A percentile compares a stretch with the other conserved stretches of the same genome.
Conservation (phyloP, 2,113 vertebrate genomes). For the Capra hircus region DNA sequence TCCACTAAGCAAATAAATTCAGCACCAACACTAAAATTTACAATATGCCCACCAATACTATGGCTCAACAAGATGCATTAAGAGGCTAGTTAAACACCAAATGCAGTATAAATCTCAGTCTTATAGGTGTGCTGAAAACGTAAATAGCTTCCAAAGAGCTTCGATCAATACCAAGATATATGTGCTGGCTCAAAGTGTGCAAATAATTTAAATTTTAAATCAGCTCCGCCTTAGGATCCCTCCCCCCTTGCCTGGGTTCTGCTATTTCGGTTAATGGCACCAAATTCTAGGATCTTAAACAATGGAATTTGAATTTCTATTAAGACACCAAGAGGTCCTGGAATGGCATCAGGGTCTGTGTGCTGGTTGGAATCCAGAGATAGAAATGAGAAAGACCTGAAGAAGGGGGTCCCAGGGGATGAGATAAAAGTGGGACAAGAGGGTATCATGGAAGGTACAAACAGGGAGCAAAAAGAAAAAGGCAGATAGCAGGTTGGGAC, state of each 20-base stretch:
- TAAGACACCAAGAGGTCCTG: background rate
- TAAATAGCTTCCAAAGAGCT: constrained; percentile 76
- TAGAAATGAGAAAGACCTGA: background rate
- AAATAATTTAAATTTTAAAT: constrained; percentile 75
- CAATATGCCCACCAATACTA: constrained; percentile 51
- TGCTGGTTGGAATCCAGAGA: background rate
- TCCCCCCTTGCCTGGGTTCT: background rate
- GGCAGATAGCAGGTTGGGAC: background rate
- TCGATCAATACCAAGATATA: constrained; percentile 70
- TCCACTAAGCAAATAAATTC: constrained; percentile 70
- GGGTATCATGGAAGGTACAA: background rate
- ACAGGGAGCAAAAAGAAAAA: background rate
- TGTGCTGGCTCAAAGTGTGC: constrained; percentile 47
- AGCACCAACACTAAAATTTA: constrained; percentile 61
- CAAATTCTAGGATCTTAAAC: constrained; percentile 4
- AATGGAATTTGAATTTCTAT: background rate
- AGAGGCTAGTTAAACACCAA: constrained; percentile 74
- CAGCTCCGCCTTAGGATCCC: background rate
- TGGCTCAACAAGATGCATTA: constrained; percentile 68
- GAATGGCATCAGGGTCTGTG: background rate
- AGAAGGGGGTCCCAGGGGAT: background rate
- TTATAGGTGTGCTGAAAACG: constrained; percentile 73
- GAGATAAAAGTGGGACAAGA: background rate
- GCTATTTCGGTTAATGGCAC: constrained; percentile 31
- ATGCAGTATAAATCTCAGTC: constrained; percentile 71